phyloP scores from a whole-genome alignment of 2,797 vertebrate genomes.

The Microctenopoma steveboyesi region DNA sequence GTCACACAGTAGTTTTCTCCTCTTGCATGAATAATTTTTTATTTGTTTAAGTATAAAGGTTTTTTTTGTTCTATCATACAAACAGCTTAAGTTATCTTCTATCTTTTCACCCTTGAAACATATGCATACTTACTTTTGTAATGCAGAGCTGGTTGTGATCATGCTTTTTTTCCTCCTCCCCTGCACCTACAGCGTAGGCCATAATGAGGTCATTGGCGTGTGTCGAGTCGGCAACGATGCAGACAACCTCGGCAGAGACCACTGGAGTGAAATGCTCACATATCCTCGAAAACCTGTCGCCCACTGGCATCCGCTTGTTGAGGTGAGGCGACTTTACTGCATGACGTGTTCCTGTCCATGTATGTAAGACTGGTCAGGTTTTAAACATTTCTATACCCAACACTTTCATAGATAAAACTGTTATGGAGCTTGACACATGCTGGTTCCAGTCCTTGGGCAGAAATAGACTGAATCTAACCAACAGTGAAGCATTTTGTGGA shows the following conservation, averaged over 20 bases:
- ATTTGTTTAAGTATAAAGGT: neutral
- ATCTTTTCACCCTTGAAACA: constrained; percentile 16
- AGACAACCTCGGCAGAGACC: constrained; percentile 93
- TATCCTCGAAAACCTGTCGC: constrained; percentile 98
- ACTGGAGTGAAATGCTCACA: constrained; percentile 99
- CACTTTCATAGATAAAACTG: neutral
- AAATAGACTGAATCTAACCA: neutral
- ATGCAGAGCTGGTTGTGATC: constrained; percentile 59
- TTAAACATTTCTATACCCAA: neutral
- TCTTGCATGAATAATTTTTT: constrained; percentile 14
- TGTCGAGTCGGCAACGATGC: constrained; percentile 96
- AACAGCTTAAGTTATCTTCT: neutral
- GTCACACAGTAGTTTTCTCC: constrained; percentile 4
- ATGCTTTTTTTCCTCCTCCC: constrained; percentile 21
- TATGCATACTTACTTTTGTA: constrained; percentile 26
- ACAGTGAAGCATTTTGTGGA: neutral
- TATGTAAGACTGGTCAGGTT: constrained; percentile 13
- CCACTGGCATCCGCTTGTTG: constrained; percentile 96
- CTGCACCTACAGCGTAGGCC: constrained; percentile 94
- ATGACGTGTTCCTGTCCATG: constrained; percentile 37
- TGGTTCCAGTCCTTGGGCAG: neutral
- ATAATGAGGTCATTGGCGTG: constrained; percentile 99
- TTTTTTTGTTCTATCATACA: neutral
- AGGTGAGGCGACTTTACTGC: constrained; percentile 86
- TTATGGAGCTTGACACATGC: neutral